A percentile compares a stretch with the other conserved stretches of the same genome.
phyloP scores from a whole-genome alignment of 2,113 vertebrate genomes.

The Cheilinus undulatus region DNA sequence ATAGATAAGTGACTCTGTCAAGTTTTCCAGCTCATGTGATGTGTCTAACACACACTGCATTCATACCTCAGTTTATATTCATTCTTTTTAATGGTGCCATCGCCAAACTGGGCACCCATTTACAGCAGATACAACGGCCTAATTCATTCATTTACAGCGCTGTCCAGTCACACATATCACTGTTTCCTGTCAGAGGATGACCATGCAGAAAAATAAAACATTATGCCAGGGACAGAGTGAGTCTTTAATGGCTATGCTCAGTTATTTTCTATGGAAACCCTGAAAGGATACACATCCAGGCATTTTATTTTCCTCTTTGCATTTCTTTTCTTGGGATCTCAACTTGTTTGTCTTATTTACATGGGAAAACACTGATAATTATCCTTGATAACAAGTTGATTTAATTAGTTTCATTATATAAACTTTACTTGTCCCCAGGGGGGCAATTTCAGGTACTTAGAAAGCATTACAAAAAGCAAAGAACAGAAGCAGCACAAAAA shows the following conservation, averaged over 20 bases:
- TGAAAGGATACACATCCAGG: too few relatives aligned
- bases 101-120: slow-evolving; percentile 61
- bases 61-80: slow-evolving; percentile 10
- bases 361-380: too few relatives aligned
- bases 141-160: slow-evolving; percentile 60
- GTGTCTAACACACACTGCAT: slow-evolving; percentile 11
- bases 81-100: slow-evolving; percentile 51
- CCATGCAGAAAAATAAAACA: not conserved
- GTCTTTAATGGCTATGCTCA: not conserved
- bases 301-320: too few relatives aligned
- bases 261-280: too few relatives aligned
- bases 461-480: too few relatives aligned
- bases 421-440: too few relatives aligned
- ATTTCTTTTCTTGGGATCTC: too few relatives aligned
- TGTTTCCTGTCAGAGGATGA: slow-evolving; percentile 38
- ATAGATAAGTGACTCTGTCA: not conserved
- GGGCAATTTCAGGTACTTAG: too few relatives aligned
- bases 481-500: too few relatives aligned
- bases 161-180: slow-evolving; percentile 21
- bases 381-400: too few relatives aligned
- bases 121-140: slow-evolving; percentile 50
- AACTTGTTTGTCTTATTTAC: too few relatives aligned
- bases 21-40: slow-evolving; percentile 5
- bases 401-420: too few relatives aligned
- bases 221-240: not conserved